A percentile compares a stretch with the other conserved stretches of the same genome.
phyloP scores from a whole-genome alignment of 1,140 invertebrate species.

The Archivesica marissinica region DNA sequence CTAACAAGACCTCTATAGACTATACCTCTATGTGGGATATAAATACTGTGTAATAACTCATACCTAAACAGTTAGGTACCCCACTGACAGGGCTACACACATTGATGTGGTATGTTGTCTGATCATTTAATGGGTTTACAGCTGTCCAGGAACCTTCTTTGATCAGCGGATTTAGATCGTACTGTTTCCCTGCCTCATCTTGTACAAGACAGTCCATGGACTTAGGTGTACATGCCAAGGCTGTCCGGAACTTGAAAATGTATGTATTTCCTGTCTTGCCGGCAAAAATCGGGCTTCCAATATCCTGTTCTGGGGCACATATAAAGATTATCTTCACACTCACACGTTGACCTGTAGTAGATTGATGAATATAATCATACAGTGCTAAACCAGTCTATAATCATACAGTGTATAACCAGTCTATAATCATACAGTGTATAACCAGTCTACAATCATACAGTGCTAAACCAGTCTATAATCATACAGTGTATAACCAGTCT shows the following conservation, averaged over 20 bases:
- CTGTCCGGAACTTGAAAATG: constrained; percentile 74
- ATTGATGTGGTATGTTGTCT: constrained; percentile 77
- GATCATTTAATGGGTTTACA: constrained; percentile 62
- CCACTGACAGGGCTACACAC: constrained; percentile 78
- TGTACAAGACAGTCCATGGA: constrained; percentile 76
- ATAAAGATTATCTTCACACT: constrained; percentile 71
- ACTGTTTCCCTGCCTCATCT: constrained; percentile 74
- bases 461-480: no score
- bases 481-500: no score
- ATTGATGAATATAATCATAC: neutral
- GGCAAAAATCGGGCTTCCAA: constrained; percentile 64
- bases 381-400: no score
- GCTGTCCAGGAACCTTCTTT: constrained; percentile 68
- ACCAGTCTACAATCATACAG: no score
- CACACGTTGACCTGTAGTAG: constrained; percentile 65
- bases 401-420: no score
- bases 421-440: no score
- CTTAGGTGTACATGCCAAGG: constrained; percentile 75
- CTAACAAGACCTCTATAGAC: no score
- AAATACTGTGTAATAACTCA: no score
- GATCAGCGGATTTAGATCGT: constrained; percentile 74
- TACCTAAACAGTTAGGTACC: constrained; percentile 76
- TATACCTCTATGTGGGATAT: no score
- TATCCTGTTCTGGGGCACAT: constrained; percentile 65
- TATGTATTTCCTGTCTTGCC: constrained; percentile 61